Evolutionary conservation across 2,113 vertebrate species (phyloP), one percentile per base, ranked within the genome.

Genomic region (Malaclemys terrapin): DNA sequence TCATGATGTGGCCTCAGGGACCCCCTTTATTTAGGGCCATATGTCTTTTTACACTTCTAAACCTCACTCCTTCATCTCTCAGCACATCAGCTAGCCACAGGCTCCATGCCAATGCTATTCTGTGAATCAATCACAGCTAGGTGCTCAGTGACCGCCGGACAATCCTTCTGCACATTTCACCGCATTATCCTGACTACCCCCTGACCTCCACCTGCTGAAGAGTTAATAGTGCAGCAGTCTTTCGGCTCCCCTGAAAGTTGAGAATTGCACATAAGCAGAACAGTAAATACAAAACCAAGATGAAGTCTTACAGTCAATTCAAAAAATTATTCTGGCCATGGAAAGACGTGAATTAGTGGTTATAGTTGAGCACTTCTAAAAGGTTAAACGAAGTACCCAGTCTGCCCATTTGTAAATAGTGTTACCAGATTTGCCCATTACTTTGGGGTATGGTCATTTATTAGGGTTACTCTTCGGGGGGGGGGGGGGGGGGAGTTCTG

Each of bases 281-380:
- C 42, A 69, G 38, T 29, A 57, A 75, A 87, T 10, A 8, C 27
- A 91, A 91, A 95, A 82, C 16, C 76, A 90, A 59, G 38, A 35
- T 38, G 89, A 80, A 76, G 75, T 92, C 22, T 49, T 85, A 75
- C 5, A 76, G 42, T 49, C n/a, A 94, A n/a, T 69, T 87, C 10
- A 84, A 72, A 88, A 84, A 75, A 80, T 94, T 14, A 91, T 38
- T 92, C 47, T 87, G 84, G 29, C 45, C 76, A 45, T 49, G 91
- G 49, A 10, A 82, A 81, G 35, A 82, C 17, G 31, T 5, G 52
- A 87, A 94, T 49, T 72, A 22, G 16, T 22, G 65, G 65, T 38
- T 89, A 88, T 22, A 69, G 80, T 87, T 91, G 76, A 93, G 42
- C 49, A 93, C 38, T 57, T 94, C 56, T 25, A 65, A 93, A 49